Conservation (phyloP, 2,113 vertebrate genomes). For the Phoxinus phoxinus region DNA sequence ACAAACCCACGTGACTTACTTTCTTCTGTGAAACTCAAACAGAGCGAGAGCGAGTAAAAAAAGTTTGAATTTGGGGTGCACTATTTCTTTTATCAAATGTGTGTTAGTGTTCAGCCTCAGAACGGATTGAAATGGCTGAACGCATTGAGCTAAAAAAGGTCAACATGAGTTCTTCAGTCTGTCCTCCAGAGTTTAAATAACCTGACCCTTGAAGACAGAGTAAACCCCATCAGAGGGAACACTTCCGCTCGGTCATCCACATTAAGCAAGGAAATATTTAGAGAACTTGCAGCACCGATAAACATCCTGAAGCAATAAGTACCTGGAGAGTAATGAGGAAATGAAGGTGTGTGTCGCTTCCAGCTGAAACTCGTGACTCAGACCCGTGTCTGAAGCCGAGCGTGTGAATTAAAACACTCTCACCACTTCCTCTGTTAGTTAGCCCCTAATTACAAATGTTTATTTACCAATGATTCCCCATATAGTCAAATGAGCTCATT, state of each 20-base stretch:
- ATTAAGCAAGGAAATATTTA: constrained; percentile 10
- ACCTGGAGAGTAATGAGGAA: constrained; percentile 18
- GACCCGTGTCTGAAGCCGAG: not conserved
- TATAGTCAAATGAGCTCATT: not conserved
- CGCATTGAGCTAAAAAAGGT: not conserved
- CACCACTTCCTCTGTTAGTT: not conserved
- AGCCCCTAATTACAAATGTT: constrained; percentile 16
- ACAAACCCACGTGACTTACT: not conserved
- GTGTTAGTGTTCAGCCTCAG: not conserved
- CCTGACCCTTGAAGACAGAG: not conserved
- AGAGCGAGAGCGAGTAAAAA: not conserved
- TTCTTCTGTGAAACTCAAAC: not conserved
- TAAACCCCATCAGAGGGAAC: constrained; percentile 11
- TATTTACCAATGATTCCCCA: not conserved
- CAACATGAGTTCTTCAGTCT: not conserved
- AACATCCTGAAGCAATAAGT: constrained; percentile 30
- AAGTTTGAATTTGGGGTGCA: not conserved
- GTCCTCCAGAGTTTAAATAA: constrained; percentile 4
- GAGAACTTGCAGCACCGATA: not conserved
- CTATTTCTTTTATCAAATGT: not conserved
- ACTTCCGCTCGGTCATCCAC: not conserved
- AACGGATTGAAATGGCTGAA: not conserved
- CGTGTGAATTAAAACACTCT: constrained; percentile 13
- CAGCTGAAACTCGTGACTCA: not conserved
- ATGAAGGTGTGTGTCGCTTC: constrained; percentile 10